Conservation (phyloP, 92 coral and sea anemone genomes). For the Heteractis magnifica region DNA sequence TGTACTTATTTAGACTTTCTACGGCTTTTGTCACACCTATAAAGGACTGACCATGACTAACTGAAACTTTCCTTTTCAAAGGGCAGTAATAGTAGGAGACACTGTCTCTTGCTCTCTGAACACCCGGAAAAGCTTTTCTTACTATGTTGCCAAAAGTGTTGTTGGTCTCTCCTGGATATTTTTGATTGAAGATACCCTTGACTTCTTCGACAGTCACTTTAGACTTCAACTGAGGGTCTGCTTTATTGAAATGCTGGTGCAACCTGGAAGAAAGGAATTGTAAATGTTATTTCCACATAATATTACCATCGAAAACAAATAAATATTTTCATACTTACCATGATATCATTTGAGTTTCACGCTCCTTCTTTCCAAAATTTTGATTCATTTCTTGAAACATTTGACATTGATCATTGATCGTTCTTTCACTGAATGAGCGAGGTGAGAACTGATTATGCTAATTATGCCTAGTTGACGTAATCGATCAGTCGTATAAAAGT, state of each 20-base stretch:
- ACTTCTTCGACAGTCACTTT: slow-evolving; percentile 26
- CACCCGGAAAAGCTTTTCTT: slow-evolving; percentile 20
- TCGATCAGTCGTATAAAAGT: slow-evolving; percentile 11
- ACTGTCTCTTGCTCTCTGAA: slow-evolving; percentile 22
- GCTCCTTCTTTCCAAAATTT: neutral
- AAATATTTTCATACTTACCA: neutral
- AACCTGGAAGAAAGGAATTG: neutral
- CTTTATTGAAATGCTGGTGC: slow-evolving; percentile 10
- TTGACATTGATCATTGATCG: neutral
- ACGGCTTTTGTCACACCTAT: no score
- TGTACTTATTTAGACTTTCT: neutral
- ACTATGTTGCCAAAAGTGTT: slow-evolving; percentile 12
- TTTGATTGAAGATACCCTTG: slow-evolving; percentile 3
- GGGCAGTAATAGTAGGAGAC: slow-evolving; percentile 12
- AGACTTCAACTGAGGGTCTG: neutral
- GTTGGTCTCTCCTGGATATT: slow-evolving; percentile 7
- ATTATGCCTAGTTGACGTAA: neutral
- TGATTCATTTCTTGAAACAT: neutral
- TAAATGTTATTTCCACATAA: neutral
- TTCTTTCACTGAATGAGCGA: neutral
- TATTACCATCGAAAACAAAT: no score
- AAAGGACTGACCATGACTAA: no score
- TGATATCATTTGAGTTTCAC: neutral
- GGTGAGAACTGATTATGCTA: neutral
- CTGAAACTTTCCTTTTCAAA: neutral